Conservation (phyloP, 2,797 vertebrate genomes). For the Chrysocyon brachyurus region DNA sequence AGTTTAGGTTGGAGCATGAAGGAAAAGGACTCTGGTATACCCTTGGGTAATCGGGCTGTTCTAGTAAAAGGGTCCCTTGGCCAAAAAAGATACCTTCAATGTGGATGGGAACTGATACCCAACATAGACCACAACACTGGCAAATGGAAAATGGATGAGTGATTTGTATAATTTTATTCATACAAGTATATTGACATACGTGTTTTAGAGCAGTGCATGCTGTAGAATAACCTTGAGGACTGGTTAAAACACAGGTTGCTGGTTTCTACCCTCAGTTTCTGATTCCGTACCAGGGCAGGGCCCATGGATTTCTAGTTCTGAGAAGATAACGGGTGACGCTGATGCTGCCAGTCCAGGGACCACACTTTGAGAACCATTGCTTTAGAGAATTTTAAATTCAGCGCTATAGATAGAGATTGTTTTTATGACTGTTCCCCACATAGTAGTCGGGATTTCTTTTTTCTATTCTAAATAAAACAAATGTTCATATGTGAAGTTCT, state of each 20-base stretch:
- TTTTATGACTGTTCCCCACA: not conserved
- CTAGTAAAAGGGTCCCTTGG: not conserved
- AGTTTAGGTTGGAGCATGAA: not conserved
- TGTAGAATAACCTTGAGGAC: not conserved
- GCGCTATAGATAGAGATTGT: not conserved
- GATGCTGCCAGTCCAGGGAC: not conserved
- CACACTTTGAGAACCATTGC: not conserved
- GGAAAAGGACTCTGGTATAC: not conserved
- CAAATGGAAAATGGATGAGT: not conserved
- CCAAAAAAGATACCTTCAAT: not conserved
- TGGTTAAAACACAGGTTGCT: not conserved
- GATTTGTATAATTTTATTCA: not conserved
- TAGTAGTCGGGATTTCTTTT: not conserved
- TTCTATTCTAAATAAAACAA: not conserved
- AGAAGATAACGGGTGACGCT: not conserved
- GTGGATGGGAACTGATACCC: not conserved
- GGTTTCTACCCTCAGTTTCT: not conserved
- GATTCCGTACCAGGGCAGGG: not conserved
- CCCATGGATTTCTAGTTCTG: not conserved
- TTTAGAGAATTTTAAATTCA: conserved; percentile 7
- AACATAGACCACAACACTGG: not conserved
- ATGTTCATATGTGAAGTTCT: conserved; percentile 1
- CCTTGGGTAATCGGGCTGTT: not conserved
- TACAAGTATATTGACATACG: not conserved
- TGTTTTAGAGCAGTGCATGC: not conserved